Evolutionary conservation across 2,113 vertebrate genomes (phyloP).

Genomic region (Ascaphus truei): DNA sequence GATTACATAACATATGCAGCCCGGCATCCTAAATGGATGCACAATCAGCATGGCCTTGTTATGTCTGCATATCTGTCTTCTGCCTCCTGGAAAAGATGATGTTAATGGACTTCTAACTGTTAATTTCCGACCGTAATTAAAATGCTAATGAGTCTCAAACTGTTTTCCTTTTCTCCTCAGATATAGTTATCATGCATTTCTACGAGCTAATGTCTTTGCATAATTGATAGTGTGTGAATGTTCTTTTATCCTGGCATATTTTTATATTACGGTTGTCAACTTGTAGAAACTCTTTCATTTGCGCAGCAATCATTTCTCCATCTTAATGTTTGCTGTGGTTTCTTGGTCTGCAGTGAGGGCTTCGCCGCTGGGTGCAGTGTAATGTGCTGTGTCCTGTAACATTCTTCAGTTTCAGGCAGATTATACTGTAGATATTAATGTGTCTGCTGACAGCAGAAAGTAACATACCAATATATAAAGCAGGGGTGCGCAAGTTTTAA

Average conservation of each 20-base stretch:
- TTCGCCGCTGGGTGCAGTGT: no score
- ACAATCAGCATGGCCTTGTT: not conserved
- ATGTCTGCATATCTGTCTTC: not conserved
- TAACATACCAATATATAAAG: no score
- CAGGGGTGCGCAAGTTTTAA: no score
- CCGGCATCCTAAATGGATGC: not conserved
- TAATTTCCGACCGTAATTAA: constrained; percentile 11
- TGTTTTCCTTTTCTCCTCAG: not conserved
- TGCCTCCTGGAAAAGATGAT: not conserved
- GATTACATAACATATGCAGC: no score
- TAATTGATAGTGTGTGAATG: not conserved
- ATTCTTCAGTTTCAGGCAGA: no score
- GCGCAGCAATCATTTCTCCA: not conserved
- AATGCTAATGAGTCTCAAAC: constrained; percentile 14
- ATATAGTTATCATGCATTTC: constrained; percentile 11
- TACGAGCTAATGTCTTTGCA: not conserved
- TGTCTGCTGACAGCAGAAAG: no score
- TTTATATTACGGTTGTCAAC: not conserved
- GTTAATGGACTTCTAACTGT: constrained; percentile 12
- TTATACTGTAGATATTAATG: no score
- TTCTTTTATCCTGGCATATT: not conserved
- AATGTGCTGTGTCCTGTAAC: no score
- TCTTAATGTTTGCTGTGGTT: not conserved
- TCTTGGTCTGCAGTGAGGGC: no score
- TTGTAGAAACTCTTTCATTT: not conserved